A percentile compares a stretch with the other conserved stretches of the same genome.
These are phyloP conservation scores for Bufo gargarizans DNA, from an alignment of 2,113 vertebrate genomes.

Conservation along the genomic window DNA sequence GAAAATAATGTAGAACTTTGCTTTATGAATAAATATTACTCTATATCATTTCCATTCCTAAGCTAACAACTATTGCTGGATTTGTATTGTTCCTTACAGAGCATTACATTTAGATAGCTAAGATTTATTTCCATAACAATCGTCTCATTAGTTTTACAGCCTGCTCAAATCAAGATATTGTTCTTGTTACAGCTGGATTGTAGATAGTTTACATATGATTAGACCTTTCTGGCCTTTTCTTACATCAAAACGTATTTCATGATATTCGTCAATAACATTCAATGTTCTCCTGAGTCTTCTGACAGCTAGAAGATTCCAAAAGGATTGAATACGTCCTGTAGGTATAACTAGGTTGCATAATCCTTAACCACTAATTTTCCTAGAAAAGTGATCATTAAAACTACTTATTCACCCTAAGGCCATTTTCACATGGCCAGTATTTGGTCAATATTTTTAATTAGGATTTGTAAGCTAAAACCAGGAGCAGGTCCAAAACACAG, in stretches of 20 bases:
- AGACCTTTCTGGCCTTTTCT: background rate
- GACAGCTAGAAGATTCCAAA: background rate
- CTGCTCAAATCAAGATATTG: conserved; percentile 38
- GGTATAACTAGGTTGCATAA: too few relatives aligned
- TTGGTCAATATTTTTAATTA: too few relatives aligned
- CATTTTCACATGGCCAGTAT: too few relatives aligned
- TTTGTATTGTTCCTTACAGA: background rate
- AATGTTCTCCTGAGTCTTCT: background rate
- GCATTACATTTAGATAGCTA: background rate
- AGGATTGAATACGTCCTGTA: too few relatives aligned
- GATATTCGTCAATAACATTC: background rate
- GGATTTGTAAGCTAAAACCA: too few relatives aligned
- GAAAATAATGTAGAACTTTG: background rate
- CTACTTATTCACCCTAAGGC: too few relatives aligned
- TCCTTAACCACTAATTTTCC: too few relatives aligned
- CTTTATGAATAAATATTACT: conserved; percentile 8
- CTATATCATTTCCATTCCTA: background rate
- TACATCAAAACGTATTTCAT: background rate
- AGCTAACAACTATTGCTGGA: background rate
- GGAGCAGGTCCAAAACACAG: too few relatives aligned
- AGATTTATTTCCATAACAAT: conserved; percentile 53
- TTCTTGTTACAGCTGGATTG: conserved; percentile 12
- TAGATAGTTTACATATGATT: conserved; percentile 9
- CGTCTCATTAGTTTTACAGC: conserved; percentile 39
- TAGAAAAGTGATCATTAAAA: too few relatives aligned